Evolutionary conservation across 2,113 vertebrate species (phyloP).

Genomic region (Aspidoscelis tigris): DNA sequence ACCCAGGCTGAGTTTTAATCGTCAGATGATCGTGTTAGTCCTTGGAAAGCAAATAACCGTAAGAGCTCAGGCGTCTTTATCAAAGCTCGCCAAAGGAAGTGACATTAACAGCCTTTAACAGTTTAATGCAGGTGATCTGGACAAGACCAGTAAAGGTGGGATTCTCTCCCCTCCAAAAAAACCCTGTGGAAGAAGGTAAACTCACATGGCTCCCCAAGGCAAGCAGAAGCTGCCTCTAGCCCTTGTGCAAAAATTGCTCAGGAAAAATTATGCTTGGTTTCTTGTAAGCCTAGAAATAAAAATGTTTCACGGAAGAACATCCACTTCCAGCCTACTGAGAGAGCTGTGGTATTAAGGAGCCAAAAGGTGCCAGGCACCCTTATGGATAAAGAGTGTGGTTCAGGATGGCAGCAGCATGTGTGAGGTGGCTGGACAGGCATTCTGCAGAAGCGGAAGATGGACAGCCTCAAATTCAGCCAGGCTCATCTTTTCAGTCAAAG

Average conservation of each 20-base stretch:
- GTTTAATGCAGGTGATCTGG: no score
- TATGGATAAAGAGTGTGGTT: no score
- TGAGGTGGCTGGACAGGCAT: not conserved
- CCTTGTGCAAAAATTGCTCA: not conserved
- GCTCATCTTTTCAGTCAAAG: conserved; percentile 65
- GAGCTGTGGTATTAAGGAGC: not conserved
- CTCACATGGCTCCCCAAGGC: no score
- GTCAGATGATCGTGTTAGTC: not conserved
- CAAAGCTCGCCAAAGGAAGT: not conserved
- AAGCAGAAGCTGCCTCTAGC: no score
- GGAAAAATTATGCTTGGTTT: not conserved
- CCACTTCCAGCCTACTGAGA: not conserved
- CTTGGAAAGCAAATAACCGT: not conserved
- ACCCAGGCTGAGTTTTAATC: not conserved
- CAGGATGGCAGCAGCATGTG: not conserved
- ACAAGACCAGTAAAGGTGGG: not conserved
- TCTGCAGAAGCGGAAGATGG: not conserved
- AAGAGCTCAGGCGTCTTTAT: not conserved
- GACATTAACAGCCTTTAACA: not conserved
- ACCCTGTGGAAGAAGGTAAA: not conserved
- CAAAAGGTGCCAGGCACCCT: no score
- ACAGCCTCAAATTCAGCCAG: conserved; percentile 47
- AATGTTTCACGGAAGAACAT: not conserved
- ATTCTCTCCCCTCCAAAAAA: not conserved
- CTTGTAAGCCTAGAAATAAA: not conserved